Evolutionary conservation across 2,113 vertebrate genomes (phyloP), one percentile per base, ranked within the genome.

Genomic region (Carettochelys insculpta): DNA sequence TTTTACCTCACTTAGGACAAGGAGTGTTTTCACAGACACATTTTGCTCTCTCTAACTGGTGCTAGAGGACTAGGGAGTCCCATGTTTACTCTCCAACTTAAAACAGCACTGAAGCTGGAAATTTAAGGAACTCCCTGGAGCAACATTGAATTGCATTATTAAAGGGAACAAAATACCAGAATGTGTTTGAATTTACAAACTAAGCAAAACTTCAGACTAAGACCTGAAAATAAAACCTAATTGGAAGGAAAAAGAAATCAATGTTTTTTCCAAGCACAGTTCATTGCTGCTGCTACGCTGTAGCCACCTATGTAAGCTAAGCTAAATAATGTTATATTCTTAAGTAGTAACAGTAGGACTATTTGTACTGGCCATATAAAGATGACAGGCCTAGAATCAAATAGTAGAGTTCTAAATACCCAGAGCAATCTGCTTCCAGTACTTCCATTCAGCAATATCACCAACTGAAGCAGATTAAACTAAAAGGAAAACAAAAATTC

Each of bases 1-100:
- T 97, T 98, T 97, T 97, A 98, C 98, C 98, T 99, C 98, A 98
- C 94, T 97, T 98, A 98, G 95, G 96, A 98, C 97, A 95, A 95
- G 78, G 92, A 95, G 91, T 93, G 50, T 94, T 96, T 97, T 86
- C 94, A 95, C 87, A 96, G 97, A 97, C 75, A 93, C 95, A 92
- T 96, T 94, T 97, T 97, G 93, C 77, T 92, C 88, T 87, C 86
- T 90, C 41, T n/a, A n/a, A 83, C 84, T 96, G 96, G 97, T 97
- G 97, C 96, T 97, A 95, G 92, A 93, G 94, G 86, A 96, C 79
- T 92, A 96, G 94, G 93, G 83, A 95, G 94, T 97, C 95, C 9
- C 19, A 56, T 90, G 88, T 96, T 97, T 96, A 96, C 95, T 93
- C 96, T 95, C 82, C 82, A 95, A 76, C 11, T 22, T 83, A 89